A percentile compares a stretch with the other conserved stretches of the same genome.
phyloP scores from a whole-genome alignment of 92 coral and sea anemone species.

The Montipora capitata region DNA sequence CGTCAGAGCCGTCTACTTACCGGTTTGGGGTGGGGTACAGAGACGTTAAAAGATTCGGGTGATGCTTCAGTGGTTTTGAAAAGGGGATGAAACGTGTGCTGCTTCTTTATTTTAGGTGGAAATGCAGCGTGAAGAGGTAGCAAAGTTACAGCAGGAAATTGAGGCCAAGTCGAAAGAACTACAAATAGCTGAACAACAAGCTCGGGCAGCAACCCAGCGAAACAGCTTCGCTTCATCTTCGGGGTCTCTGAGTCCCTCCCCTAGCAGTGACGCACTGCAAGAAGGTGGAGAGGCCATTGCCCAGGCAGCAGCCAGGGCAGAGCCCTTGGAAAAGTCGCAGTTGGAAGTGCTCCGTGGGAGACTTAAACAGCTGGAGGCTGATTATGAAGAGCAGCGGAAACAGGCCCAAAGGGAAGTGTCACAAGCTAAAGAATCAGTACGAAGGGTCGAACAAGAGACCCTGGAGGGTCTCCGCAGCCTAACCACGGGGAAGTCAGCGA shows the following conservation, averaged over 20 bases:
- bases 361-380: constrained; percentile 89
- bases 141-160: constrained; percentile 91
- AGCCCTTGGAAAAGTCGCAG: constrained; percentile 81
- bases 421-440: constrained; percentile 94
- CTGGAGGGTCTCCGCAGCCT: constrained; percentile 95
- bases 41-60: too few species aligned
- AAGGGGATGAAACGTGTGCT: background rate
- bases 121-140: constrained; percentile 91
- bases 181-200: constrained; percentile 91
- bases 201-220: constrained; percentile 71
- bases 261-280: constrained; percentile 31
- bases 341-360: constrained; percentile 90
- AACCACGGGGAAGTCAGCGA: constrained; percentile 97
- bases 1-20: too few species aligned
- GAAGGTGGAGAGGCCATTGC: constrained; percentile 22
- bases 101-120: constrained; percentile 59
- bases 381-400: constrained; percentile 92
- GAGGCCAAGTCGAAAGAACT: constrained; percentile 89
- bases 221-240: constrained; percentile 61
- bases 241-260: constrained; percentile 34
- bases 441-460: constrained; percentile 93
- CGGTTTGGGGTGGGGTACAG: too few species aligned
- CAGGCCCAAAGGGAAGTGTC: constrained; percentile 85
- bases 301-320: constrained; percentile 52
- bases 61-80: background rate